phyloP scores from a whole-genome alignment of 2,888 invertebrate species.

The Xestia c-nigrum region DNA sequence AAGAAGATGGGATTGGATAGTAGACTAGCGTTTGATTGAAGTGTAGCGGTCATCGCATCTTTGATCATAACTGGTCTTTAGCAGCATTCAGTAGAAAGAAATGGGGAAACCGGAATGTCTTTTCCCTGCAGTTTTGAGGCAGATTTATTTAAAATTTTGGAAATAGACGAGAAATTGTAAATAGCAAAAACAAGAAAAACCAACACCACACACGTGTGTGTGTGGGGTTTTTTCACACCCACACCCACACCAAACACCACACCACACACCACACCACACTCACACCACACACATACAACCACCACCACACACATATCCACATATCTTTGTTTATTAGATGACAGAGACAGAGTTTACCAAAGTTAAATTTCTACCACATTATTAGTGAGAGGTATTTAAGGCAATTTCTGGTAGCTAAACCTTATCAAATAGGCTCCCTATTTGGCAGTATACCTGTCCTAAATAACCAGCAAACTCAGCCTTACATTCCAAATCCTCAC shows the following conservation, averaged over 20 bases:
- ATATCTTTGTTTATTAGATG: no score
- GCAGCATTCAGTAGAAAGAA: background rate
- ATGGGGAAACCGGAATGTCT: no score
- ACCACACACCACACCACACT: no score
- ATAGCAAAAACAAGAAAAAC: background rate
- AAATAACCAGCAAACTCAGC: background rate
- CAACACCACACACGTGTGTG: no score
- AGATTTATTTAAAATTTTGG: no score
- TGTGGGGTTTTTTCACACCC: no score
- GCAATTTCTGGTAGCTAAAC: background rate
- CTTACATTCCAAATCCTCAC: constrained; percentile 8
- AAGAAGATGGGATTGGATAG: background rate
- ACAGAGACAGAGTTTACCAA: background rate
- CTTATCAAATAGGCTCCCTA: background rate
- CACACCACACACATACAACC: no score
- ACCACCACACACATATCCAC: no score
- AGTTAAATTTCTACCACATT: background rate
- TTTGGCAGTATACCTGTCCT: background rate
- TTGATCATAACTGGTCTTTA: background rate
- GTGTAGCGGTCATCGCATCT: background rate
- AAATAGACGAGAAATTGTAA: background rate
- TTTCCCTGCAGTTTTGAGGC: no score
- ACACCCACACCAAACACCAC: no score
- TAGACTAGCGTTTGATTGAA: no score
- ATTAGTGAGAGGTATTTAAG: background rate